Evolutionary conservation across 2,113 vertebrate species (phyloP).

Genomic region (Oxygymnocypris stewartii): DNA sequence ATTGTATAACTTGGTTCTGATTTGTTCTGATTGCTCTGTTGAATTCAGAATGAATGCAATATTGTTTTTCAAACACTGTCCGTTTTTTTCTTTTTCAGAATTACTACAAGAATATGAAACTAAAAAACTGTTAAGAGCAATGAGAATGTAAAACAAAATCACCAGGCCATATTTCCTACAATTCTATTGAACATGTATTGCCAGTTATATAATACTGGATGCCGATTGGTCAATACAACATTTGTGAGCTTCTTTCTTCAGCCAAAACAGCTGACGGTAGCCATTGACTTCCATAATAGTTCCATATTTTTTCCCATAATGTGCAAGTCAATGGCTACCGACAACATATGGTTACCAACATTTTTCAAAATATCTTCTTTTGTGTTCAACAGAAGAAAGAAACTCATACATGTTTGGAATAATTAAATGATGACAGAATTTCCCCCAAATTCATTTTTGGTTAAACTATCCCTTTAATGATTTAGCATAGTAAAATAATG

Average conservation of each 20-base stretch:
- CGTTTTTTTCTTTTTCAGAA: background rate
- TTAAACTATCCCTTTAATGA: background rate
- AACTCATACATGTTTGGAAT: background rate
- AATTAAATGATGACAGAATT: no score
- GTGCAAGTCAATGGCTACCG: background rate
- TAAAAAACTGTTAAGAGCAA: background rate
- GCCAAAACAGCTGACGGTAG: no score
- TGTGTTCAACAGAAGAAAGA: background rate
- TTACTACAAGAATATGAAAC: background rate
- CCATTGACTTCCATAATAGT: background rate
- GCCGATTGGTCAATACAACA: background rate
- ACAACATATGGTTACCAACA: background rate
- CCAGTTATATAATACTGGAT: background rate
- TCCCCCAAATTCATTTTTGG: no score
- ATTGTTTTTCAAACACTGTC: background rate
- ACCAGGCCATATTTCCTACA: background rate
- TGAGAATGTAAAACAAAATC: background rate
- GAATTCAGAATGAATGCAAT: background rate
- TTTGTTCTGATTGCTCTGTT: background rate
- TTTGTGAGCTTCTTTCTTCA: background rate
- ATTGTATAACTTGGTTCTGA: background rate
- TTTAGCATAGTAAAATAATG: no score
- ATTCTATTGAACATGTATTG: background rate
- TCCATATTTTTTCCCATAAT: background rate
- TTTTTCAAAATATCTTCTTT: background rate